These are phyloP conservation scores for Stenchaetothrips biformis DNA, from an alignment of 2,888 invertebrate species.

Conservation along the genomic window DNA sequence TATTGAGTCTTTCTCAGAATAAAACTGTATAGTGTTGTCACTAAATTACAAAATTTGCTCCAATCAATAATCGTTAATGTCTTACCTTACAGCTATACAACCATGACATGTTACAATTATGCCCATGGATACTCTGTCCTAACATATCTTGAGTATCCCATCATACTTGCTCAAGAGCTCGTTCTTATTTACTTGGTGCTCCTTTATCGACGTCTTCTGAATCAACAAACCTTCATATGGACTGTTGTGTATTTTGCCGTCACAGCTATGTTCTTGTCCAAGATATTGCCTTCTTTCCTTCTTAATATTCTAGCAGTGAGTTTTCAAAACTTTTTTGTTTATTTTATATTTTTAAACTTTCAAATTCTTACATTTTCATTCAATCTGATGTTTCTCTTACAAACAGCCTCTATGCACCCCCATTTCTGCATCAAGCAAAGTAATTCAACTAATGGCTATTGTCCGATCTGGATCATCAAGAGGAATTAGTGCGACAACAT, in stretches of 20 bases:
- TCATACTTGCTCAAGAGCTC: slow-evolving; percentile 70
- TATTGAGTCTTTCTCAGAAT: background rate
- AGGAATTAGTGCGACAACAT: slow-evolving; percentile 71
- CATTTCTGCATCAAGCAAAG: slow-evolving; percentile 76
- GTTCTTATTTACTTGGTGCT: slow-evolving; percentile 66
- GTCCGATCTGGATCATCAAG: slow-evolving; percentile 64
- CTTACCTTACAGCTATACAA: slow-evolving; percentile 62
- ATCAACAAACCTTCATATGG: slow-evolving; percentile 44
- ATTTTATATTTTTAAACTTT: slow-evolving; percentile 8
- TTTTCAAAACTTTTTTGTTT: slow-evolving; percentile 37
- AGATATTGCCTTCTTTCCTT: slow-evolving; percentile 48
- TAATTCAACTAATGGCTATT: slow-evolving; percentile 71
- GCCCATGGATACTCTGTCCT: slow-evolving; percentile 66
- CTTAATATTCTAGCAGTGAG: slow-evolving; percentile 63
- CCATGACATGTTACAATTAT: slow-evolving; percentile 76
- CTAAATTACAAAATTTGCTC: slow-evolving; percentile 2
- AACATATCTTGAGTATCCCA: slow-evolving; percentile 80
- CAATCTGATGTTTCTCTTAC: slow-evolving; percentile 28
- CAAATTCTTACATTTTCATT: background rate
- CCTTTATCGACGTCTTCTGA: slow-evolving; percentile 58
- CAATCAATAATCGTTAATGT: background rate
- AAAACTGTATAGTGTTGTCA: slow-evolving; percentile 28
- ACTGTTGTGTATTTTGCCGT: slow-evolving; percentile 45
- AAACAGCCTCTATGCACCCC: slow-evolving; percentile 71
- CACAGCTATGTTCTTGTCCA: slow-evolving; percentile 46